Evolutionary conservation across 2,888 invertebrate species (phyloP), one percentile per base, ranked within the genome.

Genomic region (Parasteatoda lunata): DNA sequence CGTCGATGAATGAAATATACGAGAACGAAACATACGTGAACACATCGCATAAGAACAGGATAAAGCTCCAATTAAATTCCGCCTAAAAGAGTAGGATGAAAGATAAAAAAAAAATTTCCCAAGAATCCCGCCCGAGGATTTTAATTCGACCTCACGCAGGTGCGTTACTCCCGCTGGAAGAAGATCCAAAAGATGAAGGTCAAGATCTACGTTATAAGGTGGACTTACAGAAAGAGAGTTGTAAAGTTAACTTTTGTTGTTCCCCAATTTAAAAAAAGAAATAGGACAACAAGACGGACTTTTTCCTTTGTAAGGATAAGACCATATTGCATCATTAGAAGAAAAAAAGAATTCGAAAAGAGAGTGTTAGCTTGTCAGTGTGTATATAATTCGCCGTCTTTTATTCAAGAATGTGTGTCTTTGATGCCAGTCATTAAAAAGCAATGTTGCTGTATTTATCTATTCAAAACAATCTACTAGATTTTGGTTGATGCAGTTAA

Each of bases 171-270:
- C n/a, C 4, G 4, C 3, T 3, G 8, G n/a, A 59, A 59, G n/a
- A 59, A n/a, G 7, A 54, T 11, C 11, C 59, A 59, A 9, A 59
- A 80, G 80, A 80, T 80, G 72, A 80, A 80, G 80, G 80, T 80
- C 80, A 80, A 52, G 80, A 80, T 80, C 65, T 66, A 80, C 66
- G 52, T 66, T 66, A 54, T 7, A 65, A 72, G 65, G 45, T 80
- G 45, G 49, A 48, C 48, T 65, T 71, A 54, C 64, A 71, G 66
- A 80, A 80, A 45, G 80, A 72, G 80, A 80, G 80, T 80, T 80
- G 66, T 73, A 73, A 73, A 72, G 80, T 66, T 80, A 72, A 72
- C 66, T 73, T 66, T 80, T 80, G 30, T 59, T 59, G 59, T 59
- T 59, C 59, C 9, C 59, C n/a, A 59, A 59, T 13, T 13, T 13